These are phyloP conservation scores for Zoanthus sansibaricus DNA, from an alignment of 92 coral and sea anemone species.

Conservation along the genomic window DNA sequence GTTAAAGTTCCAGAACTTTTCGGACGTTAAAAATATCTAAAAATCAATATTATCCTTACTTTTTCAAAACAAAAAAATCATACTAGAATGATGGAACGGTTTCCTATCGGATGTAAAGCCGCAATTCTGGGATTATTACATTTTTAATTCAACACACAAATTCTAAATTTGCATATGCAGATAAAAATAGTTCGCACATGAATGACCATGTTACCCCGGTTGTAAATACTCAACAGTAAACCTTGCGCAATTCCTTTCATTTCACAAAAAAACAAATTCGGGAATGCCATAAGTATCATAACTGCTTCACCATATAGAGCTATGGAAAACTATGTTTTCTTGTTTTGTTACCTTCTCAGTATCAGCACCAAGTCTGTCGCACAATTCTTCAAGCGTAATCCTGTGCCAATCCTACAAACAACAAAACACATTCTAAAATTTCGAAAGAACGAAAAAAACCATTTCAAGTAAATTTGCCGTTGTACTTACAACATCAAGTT, in stretches of 20 bases:
- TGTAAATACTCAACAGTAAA: background rate
- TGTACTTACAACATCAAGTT: slow-evolving; percentile 86
- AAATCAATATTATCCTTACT: background rate
- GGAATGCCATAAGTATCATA: background rate
- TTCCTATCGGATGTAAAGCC: background rate
- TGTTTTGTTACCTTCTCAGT: slow-evolving; percentile 67
- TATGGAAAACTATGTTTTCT: background rate
- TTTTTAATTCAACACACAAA: slow-evolving; percentile 24
- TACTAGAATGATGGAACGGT: background rate
- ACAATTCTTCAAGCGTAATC: slow-evolving; percentile 73
- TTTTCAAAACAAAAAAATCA: background rate
- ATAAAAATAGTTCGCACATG: slow-evolving; percentile 38
- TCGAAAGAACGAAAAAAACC: background rate
- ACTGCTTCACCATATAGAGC: background rate
- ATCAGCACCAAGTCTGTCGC: slow-evolving; percentile 74
- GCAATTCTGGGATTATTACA: slow-evolving; percentile 26
- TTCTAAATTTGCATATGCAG: slow-evolving; percentile 46
- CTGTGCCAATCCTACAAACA: slow-evolving; percentile 90
- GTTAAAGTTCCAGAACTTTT: background rate
- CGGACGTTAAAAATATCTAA: background rate
- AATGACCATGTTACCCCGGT: slow-evolving; percentile 3
- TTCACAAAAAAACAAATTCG: background rate
- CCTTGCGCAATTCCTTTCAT: slow-evolving; percentile 33
- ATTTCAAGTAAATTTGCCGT: too few species aligned
- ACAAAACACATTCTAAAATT: background rate